These are phyloP conservation scores for Euborellia annulipes DNA, from an alignment of 1,140 invertebrate species.

Conservation along the genomic window DNA sequence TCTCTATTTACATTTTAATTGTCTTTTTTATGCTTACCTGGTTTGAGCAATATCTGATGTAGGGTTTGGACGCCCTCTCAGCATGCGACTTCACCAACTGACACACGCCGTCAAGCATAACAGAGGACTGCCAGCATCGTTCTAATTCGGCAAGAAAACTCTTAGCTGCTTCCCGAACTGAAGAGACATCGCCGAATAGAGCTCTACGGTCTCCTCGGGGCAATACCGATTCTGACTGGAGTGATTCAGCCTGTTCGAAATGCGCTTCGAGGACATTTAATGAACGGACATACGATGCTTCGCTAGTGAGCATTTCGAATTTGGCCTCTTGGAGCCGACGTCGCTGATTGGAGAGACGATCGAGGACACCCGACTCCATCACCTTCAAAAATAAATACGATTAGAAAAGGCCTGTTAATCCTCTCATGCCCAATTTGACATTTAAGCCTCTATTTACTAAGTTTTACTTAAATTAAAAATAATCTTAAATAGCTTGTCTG, in stretches of 20 bases:
- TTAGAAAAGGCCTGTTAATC: conserved; percentile 23
- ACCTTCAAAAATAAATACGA: neutral
- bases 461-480: neutral
- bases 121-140: conserved; percentile 75
- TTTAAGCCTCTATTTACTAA: neutral
- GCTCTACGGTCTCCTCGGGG: conserved; percentile 48
- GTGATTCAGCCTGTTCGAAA: conserved; percentile 64
- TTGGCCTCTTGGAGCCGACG: conserved; percentile 79
- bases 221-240: conserved; percentile 54
- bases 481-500: neutral
- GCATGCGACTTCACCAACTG: conserved; percentile 72
- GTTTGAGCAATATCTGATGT: conserved; percentile 84
- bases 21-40: too few relatives aligned
- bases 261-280: conserved; percentile 76
- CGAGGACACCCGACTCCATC: neutral
- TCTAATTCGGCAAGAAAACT: conserved; percentile 74
- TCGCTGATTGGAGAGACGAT: conserved; percentile 38
- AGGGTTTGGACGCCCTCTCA: conserved; percentile 62
- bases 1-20: too few relatives aligned
- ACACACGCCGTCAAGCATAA: conserved; percentile 63
- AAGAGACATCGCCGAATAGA: neutral
- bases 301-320: conserved; percentile 91
- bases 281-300: conserved; percentile 90
- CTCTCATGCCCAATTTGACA: conserved; percentile 6
- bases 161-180: neutral